Conservation (phyloP, 2,113 vertebrate species). For the Actinemys pallida region DNA sequence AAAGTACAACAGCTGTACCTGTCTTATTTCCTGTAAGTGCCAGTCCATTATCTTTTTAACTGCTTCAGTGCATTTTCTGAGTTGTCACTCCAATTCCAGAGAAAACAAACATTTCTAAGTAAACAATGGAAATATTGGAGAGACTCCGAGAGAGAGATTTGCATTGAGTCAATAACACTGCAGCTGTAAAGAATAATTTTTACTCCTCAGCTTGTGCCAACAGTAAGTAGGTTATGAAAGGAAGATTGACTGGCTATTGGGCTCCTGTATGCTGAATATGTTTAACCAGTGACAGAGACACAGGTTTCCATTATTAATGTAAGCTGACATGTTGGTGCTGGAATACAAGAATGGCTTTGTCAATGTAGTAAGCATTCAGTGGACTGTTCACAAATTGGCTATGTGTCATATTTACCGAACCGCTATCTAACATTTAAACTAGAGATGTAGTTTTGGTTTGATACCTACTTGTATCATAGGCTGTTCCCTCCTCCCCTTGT, state of each 20-base stretch:
- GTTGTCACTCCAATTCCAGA: not conserved
- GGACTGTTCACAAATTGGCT: not conserved
- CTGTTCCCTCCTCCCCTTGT: not conserved
- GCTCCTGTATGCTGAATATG: not conserved
- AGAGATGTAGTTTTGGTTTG: not conserved
- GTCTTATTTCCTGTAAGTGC: not conserved
- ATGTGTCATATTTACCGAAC: accelerated
- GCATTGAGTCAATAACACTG: accelerated
- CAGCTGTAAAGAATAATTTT: not conserved
- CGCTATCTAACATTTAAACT: not conserved
- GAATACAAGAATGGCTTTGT: not conserved
- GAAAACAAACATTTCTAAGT: not conserved
- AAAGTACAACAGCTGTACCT: not conserved
- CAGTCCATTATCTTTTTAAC: not conserved
- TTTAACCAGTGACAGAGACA: not conserved
- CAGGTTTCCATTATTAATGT: accelerated
- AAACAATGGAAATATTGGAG: not conserved
- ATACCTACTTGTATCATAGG: accelerated
- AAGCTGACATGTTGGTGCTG: not conserved
- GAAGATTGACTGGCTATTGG: not conserved
- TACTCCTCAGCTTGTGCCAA: not conserved
- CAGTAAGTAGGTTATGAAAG: not conserved
- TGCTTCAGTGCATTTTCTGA: not conserved
- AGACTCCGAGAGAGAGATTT: not conserved
- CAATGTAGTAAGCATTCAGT: accelerated